These are phyloP conservation scores for Labeo rohita DNA, from an alignment of 2,113 vertebrate species.

Conservation along the genomic window DNA sequence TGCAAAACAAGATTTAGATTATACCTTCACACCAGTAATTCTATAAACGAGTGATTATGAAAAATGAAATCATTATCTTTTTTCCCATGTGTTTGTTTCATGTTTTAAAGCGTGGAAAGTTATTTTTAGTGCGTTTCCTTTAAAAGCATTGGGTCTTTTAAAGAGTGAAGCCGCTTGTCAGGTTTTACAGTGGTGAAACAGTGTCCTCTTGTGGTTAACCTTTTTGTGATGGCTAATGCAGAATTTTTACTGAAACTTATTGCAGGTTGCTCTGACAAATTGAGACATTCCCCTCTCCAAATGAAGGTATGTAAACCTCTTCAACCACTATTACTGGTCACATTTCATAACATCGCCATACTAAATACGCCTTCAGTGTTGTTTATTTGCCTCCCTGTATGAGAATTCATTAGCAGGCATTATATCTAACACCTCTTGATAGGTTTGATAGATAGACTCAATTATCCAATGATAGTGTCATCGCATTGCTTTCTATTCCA, in stretches of 20 bases:
- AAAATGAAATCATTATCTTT: background rate
- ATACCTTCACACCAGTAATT: background rate
- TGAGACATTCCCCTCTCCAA: background rate
- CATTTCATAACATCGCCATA: background rate
- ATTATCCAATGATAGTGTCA: slow-evolving; percentile 33
- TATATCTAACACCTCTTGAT: slow-evolving; percentile 11
- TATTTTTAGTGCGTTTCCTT: background rate
- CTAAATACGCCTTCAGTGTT: background rate
- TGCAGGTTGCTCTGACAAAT: slow-evolving; percentile 21
- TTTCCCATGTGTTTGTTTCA: background rate
- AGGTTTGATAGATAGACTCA: slow-evolving; percentile 17
- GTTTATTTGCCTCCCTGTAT: background rate
- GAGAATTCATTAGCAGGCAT: background rate
- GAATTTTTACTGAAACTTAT: background rate
- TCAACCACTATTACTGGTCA: background rate
- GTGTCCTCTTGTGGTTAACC: slow-evolving; percentile 43
- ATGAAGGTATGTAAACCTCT: slow-evolving; percentile 33
- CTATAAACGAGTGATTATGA: background rate
- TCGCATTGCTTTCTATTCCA: background rate
- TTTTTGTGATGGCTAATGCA: background rate
- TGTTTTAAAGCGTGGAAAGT: background rate
- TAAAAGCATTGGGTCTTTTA: background rate
- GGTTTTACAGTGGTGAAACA: slow-evolving; percentile 12
- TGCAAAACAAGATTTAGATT: background rate
- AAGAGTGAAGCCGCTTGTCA: background rate